Conservation (phyloP, 2,888 invertebrate species). For the Polylopha cassiicola region DNA sequence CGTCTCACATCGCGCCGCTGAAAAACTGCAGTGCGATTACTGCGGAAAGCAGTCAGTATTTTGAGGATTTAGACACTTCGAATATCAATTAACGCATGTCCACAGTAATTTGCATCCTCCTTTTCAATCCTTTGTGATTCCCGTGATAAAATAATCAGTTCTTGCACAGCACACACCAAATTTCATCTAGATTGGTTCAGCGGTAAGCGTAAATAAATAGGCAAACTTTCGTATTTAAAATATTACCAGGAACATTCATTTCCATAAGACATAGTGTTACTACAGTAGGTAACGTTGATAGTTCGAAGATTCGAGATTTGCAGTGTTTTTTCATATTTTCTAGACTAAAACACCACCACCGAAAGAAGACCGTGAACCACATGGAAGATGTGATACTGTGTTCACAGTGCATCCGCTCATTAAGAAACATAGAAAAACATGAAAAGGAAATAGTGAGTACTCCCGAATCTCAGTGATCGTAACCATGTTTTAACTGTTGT, state of each 20-base stretch:
- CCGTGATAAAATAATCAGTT: no score
- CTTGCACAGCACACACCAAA: no score
- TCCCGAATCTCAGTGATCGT: slow-evolving; percentile 6
- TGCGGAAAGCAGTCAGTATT: slow-evolving; percentile 62
- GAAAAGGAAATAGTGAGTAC: slow-evolving; percentile 65
- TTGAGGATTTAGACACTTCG: slow-evolving; percentile 1
- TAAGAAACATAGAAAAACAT: slow-evolving; percentile 63
- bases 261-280: no score
- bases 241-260: no score
- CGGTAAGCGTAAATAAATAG: no score
- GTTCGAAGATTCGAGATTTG: no score
- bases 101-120: no score
- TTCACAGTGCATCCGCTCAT: slow-evolving; percentile 56
- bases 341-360: slow-evolving; percentile 66
- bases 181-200: no score
- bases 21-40: slow-evolving; percentile 64
- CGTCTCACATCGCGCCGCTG: slow-evolving; percentile 48
- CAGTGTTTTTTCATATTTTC: slow-evolving; percentile 15
- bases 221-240: no score
- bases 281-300: no score
- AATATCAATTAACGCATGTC: no score
- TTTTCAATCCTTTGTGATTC: no score
- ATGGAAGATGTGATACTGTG: slow-evolving; percentile 69
- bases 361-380: slow-evolving; percentile 65
- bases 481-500: slow-evolving; percentile 21